Evolutionary conservation across 2,113 vertebrate species (phyloP), one percentile per base, ranked within the genome.

Genomic region (Bucco capensis): DNA sequence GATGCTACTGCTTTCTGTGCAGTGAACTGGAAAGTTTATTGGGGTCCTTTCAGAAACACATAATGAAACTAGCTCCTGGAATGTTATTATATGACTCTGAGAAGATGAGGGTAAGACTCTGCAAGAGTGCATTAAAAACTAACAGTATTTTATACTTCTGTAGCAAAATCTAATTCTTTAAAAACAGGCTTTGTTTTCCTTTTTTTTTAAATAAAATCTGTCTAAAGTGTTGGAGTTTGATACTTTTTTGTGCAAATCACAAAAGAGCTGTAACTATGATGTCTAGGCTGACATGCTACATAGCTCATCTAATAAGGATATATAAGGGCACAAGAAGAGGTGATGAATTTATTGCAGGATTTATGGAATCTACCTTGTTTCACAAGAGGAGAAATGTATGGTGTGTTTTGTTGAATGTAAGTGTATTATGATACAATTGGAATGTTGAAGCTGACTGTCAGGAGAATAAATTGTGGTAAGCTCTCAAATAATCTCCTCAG

Each of bases 401-500:
- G 62, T 77, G 80, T 30, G 42, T 93, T 88, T 58, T 50, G 14
- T 84, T 92, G 66, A 27, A 85, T 86, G 37, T 79, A 84, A 86
- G 21, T 88, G 25, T 86, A 62, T 85, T 82, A 47, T 38, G 80
- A 50, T 86, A 86, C 69, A 78, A 33, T 31, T 82, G 75, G 80
- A 86, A 77, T 88, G 75, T 80, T 95, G 78, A 90, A 79, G 35
- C 58, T 87, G 89, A 76, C 58, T 93, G 61, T 83, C 58, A 46
- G 58, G 71, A 86, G 73, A 91, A 93, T 76, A 92, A 89, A 88
- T 89, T 89, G 50, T 64, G 61, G 38, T 87, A 73, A 90, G 35
- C 58, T 76, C 83, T 94, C 81, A 87, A 84, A 86, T 86, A 61
- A 76, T 91, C 80, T 96, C 88, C 92, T 89, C 7, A 4, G 86